Evolutionary conservation across 2,888 invertebrate species (phyloP).

Genomic region (Xestia sexstrigata): DNA sequence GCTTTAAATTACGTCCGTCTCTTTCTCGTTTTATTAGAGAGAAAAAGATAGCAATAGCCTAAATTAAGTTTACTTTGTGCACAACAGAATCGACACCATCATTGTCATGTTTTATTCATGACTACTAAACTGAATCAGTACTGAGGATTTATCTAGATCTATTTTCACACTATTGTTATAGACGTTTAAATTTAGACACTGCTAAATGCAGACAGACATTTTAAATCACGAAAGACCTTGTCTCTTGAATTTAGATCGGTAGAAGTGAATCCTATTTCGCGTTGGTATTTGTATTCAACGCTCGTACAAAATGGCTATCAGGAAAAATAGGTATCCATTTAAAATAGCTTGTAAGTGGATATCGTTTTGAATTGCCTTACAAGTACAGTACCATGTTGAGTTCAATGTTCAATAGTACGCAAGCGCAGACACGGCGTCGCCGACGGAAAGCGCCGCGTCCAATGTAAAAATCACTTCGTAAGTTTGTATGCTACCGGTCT

Average conservation of each 20-base stretch:
- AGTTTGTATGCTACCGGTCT: constrained; percentile 57
- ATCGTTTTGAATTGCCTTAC: constrained; percentile 39
- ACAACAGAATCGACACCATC: too few species aligned
- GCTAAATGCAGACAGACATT: constrained; percentile 37
- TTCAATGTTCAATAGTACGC: constrained; percentile 49
- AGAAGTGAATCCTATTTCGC: constrained; percentile 28
- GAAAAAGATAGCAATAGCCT: too few species aligned
- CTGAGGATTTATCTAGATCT: constrained; percentile 59
- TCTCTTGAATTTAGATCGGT: constrained; percentile 37
- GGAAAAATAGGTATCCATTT: constrained; percentile 32
- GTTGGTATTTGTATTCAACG: constrained; percentile 42
- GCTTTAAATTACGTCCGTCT: too few species aligned
- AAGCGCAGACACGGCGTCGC: constrained; percentile 65
- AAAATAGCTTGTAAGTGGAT: constrained; percentile 29
- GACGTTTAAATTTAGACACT: constrained; percentile 50
- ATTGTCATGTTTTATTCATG: constrained; percentile 64
- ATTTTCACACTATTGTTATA: constrained; percentile 61
- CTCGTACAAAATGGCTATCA: constrained; percentile 28
- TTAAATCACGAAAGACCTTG: constrained; percentile 48
- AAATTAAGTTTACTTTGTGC: too few species aligned
- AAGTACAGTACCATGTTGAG: constrained; percentile 38
- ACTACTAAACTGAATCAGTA: constrained; percentile 50
- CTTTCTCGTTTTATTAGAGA: too few species aligned
- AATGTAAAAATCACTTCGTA: constrained; percentile 66
- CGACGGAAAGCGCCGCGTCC: constrained; percentile 57